Conservation (phyloP, 2,888 invertebrate genomes). For the Gisinianus flammeolus region DNA sequence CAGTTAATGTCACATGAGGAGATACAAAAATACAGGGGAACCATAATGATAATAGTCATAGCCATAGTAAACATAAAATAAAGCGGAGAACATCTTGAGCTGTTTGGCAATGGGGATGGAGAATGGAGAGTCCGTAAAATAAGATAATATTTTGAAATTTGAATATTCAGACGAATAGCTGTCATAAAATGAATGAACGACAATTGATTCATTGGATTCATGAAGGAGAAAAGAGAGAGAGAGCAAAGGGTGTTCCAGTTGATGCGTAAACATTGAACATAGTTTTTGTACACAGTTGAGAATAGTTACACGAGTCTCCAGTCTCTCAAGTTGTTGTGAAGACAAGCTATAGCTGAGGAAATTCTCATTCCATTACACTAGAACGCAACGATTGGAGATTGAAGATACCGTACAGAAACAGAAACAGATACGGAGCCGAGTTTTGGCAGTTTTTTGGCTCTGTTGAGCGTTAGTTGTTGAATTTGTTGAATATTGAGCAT, state of each 20-base stretch:
- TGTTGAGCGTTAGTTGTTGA: background rate
- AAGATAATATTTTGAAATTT: no score
- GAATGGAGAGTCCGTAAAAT: no score
- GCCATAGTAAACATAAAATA: no score
- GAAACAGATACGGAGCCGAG: background rate
- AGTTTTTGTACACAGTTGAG: background rate
- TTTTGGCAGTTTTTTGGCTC: background rate
- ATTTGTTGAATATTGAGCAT: background rate
- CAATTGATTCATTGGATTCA: background rate
- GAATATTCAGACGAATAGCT: no score
- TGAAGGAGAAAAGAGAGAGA: background rate
- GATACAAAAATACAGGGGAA: no score
- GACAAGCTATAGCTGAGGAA: background rate
- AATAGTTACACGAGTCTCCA: background rate
- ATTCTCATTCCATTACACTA: background rate
- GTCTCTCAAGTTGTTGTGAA: background rate
- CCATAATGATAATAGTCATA: no score
- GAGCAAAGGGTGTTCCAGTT: background rate
- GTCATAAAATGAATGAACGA: no score
- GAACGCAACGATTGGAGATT: background rate
- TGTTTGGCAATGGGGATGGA: no score
- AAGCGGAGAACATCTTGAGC: no score
- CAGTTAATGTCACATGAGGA: no score
- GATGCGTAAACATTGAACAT: background rate
- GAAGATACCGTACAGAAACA: background rate